Evolutionary conservation across 2,113 vertebrate species (phyloP).

Genomic region (Anoplopoma fimbria): DNA sequence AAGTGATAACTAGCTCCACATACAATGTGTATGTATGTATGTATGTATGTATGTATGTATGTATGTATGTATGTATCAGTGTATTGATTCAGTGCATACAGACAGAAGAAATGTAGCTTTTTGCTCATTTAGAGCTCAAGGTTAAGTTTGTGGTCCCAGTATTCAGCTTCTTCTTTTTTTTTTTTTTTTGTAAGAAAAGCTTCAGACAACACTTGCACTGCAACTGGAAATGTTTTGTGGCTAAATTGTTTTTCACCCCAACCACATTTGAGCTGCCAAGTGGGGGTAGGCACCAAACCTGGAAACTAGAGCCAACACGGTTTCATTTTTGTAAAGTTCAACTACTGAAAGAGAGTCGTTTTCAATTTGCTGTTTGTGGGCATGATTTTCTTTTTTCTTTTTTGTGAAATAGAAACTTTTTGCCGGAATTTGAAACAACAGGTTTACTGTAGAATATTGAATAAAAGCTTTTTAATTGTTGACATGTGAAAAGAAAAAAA

Average conservation of each 20-base stretch:
- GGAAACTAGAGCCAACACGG: not conserved
- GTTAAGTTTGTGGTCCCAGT: constrained; percentile 3
- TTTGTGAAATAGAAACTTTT: not conserved
- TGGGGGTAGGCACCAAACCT: constrained; percentile 6
- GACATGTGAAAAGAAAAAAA: not conserved
- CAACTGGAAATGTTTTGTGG: constrained; percentile 68
- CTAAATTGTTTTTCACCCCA: constrained; percentile 34
- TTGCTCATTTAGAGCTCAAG: not conserved
- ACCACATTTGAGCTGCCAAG: constrained; percentile 56
- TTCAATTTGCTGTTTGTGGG: not conserved
- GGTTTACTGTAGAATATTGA: not conserved
- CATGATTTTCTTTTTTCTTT: not conserved
- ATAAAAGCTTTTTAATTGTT: not conserved
- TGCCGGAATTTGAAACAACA: not conserved
- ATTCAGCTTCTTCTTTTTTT: not conserved
- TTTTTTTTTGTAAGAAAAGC: not conserved
- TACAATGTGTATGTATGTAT: too few relatives aligned
- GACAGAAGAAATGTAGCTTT: not conserved
- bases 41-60: too few relatives aligned
- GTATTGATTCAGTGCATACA: not conserved
- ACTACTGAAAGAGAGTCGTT: not conserved
- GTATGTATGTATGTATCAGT: too few relatives aligned
- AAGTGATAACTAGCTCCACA: not conserved
- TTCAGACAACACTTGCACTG: constrained; percentile 20
- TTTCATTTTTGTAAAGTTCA: constrained; percentile 13